A percentile compares a stretch with the other conserved stretches of the same genome.
These are phyloP conservation scores for Carettochelys insculpta DNA, from an alignment of 2,113 vertebrate species.

Conservation along the genomic window DNA sequence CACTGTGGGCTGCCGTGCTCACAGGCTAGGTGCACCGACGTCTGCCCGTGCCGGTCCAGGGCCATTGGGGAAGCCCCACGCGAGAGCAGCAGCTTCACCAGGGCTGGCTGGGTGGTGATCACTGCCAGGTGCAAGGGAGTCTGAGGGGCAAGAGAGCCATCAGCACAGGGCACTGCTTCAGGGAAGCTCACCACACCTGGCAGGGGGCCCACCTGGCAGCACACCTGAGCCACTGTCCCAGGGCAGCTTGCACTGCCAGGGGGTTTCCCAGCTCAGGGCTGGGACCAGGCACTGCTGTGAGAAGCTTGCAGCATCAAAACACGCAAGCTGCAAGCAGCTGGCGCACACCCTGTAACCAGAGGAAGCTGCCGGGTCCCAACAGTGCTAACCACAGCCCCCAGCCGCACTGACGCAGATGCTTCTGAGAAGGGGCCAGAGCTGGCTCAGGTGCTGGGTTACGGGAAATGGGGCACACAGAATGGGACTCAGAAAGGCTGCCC, in stretches of 20 bases:
- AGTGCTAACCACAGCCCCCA: neutral
- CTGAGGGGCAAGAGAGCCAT: slow-evolving; percentile 52
- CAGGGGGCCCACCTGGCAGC: too few species aligned
- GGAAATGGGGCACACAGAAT: neutral
- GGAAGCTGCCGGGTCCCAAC: neutral
- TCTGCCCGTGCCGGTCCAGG: slow-evolving; percentile 88
- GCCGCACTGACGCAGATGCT: neutral
- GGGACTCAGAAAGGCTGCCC: neutral
- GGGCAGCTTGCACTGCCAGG: neutral
- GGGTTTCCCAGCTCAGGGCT: neutral
- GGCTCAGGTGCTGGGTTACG: neutral
- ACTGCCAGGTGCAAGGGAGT: slow-evolving; percentile 90
- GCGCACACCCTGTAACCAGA: neutral
- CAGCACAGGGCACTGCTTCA: neutral
- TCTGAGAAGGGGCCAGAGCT: neutral
- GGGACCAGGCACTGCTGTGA: neutral
- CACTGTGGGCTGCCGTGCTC: slow-evolving; percentile 80
- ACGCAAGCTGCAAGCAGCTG: neutral
- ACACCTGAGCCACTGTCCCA: neutral
- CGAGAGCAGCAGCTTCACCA: slow-evolving; percentile 78
- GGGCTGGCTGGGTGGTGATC: slow-evolving; percentile 81
- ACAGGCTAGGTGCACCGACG: slow-evolving; percentile 84
- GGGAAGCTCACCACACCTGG: neutral
- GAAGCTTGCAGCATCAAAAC: neutral
- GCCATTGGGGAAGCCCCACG: slow-evolving; percentile 80